Evolutionary conservation across 2,888 invertebrate genomes (phyloP), one percentile per base, ranked within the genome.

Genomic region (Hoplodrina ambigua): DNA sequence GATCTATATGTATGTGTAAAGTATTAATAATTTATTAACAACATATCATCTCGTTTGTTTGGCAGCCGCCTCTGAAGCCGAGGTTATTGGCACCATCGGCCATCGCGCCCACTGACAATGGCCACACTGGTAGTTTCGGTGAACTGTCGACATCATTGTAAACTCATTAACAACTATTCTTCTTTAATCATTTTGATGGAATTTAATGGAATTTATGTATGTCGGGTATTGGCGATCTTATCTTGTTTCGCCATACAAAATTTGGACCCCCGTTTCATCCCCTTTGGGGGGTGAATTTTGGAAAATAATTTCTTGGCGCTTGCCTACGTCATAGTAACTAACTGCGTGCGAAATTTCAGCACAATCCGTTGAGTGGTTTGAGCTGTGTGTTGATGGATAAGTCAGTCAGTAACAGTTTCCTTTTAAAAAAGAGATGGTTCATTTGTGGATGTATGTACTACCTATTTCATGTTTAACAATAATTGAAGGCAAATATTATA

Each of bases 31-130:
- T 67, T 70, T 52, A 53, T 66, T n/a, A n/a, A n/a, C 30, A 20
- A 49, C 52, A 52, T 56, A 49, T 65, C 44, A 60, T 65, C 37
- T 59, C 56, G 74, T 78, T 58, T 61, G 60, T 75, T 71, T 76
- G 75, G 61, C 70, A 76, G 58, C 46, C 61, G 67, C 33, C 52
- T 58, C 69, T 61, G 55, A 64, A 65, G 59, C 41, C 59, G 84
- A 70, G 83, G 83, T 83, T 84, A 84, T 75, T 84, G 83, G 69
- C 83, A 71, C 59, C 68, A 69, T 30, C 69, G 59, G 44, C 41
- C 68, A 49, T 64, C 83, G 83, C 79, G 83, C 79, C 84, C 84
- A 81, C 82, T 53, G 69, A 72, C 75, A 62, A 58, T 60, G 58
- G 55, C 75, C 75, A 65, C 72, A 72, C 66, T 69, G 46, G 54